Base-by-base conservation (phyloP, 1,140 invertebrate species). In the Branchinecta lynchi region DNA sequence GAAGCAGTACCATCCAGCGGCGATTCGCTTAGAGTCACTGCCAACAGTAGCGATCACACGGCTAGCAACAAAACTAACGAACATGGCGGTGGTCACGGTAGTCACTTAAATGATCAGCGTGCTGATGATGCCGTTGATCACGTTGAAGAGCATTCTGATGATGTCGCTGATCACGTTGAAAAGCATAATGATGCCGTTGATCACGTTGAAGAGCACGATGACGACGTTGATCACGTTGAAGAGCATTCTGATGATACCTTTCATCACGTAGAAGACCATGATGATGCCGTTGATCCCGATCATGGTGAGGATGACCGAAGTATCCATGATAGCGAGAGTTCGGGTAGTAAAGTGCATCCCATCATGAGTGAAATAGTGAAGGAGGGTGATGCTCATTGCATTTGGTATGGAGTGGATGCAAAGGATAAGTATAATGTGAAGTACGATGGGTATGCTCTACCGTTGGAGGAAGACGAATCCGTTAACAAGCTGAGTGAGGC, bases 351-450 rank as follows among this genome's bases (percentile, higher is more conserved):
- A 12, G 3, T 15, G 12, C 51, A 60, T 60, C 51, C 51, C 51
- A 6, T 60, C 12, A 60, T 60, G 51, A 20, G 17, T 20, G 17
- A 15, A 15, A 12, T 20, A 20, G 51, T 60, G 51, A 60, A 60
- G 17, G 51, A 60, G 17, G 51, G 51, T 15, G 51, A 60, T 60
- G 51, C 12, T 60, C 51, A 60, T 60, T 60, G 51, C 17, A 60
- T 60, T 60, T 60, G 51, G 51, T 60, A 60, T 60, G 51, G 51
- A 15, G 51, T 60, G 12, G 12, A 60, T 60, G 51, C 12, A 15
- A 32, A 32, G 1, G 51, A 60, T 20, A 60, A 60, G 51, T 60
- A 60, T 60, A 60, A 60, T 60, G 51, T 60, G 51, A 60, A 60
- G 51, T 60, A 60, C 17, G 51, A 60, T 6, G 51, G 51, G 51